These are phyloP conservation scores for Steinernema scapterisci DNA, from an alignment of 2,888 invertebrate species.

Conservation along the genomic window DNA sequence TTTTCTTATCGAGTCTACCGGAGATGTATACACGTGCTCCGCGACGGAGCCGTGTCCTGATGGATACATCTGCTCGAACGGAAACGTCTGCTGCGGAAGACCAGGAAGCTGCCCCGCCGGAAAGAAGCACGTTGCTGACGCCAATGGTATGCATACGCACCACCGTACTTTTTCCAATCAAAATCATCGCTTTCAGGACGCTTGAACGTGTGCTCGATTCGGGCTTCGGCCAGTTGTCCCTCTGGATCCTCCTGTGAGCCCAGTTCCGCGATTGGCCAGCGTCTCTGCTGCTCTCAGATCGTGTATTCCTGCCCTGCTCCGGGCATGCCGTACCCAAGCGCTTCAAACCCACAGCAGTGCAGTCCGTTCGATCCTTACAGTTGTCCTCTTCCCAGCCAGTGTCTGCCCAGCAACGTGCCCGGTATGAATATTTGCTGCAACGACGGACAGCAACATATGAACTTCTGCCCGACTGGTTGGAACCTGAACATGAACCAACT, in stretches of 20 bases:
- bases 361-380: conserved; percentile 36
- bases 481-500: not conserved
- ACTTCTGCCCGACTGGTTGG: conserved; percentile 45
- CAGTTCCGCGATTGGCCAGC: conserved; percentile 31
- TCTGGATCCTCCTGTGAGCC: conserved; percentile 42
- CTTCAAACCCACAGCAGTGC: conserved; percentile 41
- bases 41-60: conserved; percentile 39
- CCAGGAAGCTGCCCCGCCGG: conserved; percentile 40
- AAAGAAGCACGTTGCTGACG: conserved; percentile 35
- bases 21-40: conserved; percentile 38
- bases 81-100: conserved; percentile 43
- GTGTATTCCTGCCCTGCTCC: conserved; percentile 37
- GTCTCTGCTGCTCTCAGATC: conserved; percentile 38
- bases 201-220: conserved; percentile 9
- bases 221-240: conserved; percentile 37
- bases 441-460: conserved; percentile 28
- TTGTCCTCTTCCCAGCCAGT: conserved; percentile 42
- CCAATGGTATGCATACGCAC: conserved; percentile 34
- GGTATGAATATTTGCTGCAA: conserved; percentile 43
- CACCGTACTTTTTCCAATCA: not conserved
- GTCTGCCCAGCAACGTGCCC: conserved; percentile 44
- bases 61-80: conserved; percentile 34
- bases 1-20: conserved; percentile 38
- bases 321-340: conserved; percentile 41
- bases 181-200: not conserved